Evolutionary conservation across 2,113 vertebrate genomes (phyloP).

Genomic region (Oncorhynchus keta): DNA sequence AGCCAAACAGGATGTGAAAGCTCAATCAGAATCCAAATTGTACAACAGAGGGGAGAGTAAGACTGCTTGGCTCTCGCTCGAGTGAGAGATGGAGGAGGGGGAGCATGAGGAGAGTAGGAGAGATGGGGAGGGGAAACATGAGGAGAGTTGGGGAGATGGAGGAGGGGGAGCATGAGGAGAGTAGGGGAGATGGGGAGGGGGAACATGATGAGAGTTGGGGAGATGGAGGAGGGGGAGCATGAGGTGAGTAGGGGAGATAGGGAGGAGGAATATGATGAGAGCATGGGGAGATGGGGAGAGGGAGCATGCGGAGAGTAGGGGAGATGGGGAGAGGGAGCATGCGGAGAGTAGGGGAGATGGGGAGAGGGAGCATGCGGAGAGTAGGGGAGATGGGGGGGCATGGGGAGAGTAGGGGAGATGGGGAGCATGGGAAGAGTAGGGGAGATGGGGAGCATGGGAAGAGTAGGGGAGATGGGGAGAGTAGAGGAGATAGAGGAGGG

Average conservation of each 20-base stretch:
- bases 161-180: too few species aligned
- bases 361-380: constrained; percentile 26
- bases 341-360: constrained; percentile 14
- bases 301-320: too few species aligned
- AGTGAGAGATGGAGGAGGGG: constrained; percentile 36
- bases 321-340: neutral
- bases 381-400: neutral
- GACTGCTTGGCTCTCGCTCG: constrained; percentile 57
- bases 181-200: too few species aligned
- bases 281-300: too few species aligned
- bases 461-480: too few species aligned
- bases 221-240: too few species aligned
- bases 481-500: too few species aligned
- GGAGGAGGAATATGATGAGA: too few species aligned
- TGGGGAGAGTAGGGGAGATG: neutral
- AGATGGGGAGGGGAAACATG: neutral
- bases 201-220: too few species aligned
- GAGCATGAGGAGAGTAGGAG: constrained; percentile 22
- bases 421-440: constrained; percentile 20
- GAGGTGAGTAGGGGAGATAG: too few species aligned
- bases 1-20: constrained; percentile 72
- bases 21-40: constrained; percentile 73
- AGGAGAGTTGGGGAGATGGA: too few species aligned
- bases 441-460: constrained; percentile 11
- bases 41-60: constrained; percentile 61